Evolutionary conservation across 2,888 invertebrate genomes (phyloP).

Genomic region (Carterocephalus palaemon): DNA sequence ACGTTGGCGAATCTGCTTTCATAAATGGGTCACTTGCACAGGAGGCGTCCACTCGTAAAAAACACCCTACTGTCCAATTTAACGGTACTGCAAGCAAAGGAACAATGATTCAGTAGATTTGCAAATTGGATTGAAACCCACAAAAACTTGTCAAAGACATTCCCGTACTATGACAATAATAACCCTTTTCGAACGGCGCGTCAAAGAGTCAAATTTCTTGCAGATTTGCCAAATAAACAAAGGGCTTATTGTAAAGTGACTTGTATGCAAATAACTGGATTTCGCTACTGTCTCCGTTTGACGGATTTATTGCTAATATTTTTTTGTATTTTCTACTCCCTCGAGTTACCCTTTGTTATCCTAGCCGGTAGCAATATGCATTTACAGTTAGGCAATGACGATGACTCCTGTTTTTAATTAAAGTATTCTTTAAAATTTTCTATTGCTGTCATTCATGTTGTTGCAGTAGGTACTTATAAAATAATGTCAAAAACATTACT

Average conservation of each 20-base stretch:
- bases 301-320: constrained; percentile 50
- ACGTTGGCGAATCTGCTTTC: too few species aligned
- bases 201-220: constrained; percentile 63
- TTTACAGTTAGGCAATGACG: constrained; percentile 34
- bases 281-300: constrained; percentile 65
- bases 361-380: constrained; percentile 47
- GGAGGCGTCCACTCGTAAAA: too few species aligned
- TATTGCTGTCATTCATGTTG: too few species aligned
- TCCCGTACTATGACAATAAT: constrained; percentile 33
- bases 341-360: constrained; percentile 45
- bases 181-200: constrained; percentile 52
- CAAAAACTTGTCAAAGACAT: constrained; percentile 36
- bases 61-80: neutral
- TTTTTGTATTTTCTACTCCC: constrained; percentile 48
- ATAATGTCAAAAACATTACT: too few species aligned
- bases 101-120: constrained; percentile 14
- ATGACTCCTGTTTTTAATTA: constrained; percentile 29
- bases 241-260: constrained; percentile 53
- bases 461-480: too few species aligned
- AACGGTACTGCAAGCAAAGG: constrained; percentile 4
- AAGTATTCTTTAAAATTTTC: too few species aligned
- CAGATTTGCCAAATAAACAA: constrained; percentile 52
- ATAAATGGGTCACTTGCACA: too few species aligned
- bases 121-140: constrained; percentile 26
- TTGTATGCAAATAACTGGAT: constrained; percentile 77